A percentile compares a stretch with the other conserved stretches of the same genome.
These are phyloP conservation scores for Hippocampus barbouri DNA, from an alignment of 2,113 vertebrate genomes.

Conservation along the genomic window DNA sequence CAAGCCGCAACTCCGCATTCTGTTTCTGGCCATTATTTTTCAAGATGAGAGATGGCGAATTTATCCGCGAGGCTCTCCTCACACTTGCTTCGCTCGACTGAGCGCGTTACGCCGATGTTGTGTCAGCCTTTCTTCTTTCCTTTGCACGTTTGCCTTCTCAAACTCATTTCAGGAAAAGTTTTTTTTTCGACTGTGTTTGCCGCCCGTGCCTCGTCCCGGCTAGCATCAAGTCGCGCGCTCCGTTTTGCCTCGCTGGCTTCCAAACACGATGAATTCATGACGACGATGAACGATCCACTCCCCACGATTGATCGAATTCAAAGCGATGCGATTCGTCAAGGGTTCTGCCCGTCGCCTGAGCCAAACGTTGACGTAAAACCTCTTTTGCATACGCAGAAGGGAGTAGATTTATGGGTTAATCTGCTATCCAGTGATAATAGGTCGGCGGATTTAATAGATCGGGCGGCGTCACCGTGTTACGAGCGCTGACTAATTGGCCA, in stretches of 20 bases:
- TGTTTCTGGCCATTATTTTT: background rate
- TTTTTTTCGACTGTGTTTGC: background rate
- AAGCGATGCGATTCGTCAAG: too few species aligned
- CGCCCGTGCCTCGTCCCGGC: too few species aligned
- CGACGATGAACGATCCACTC: too few species aligned
- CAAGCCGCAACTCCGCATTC: conserved; percentile 12
- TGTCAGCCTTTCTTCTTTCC: conserved; percentile 9
- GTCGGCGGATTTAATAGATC: background rate
- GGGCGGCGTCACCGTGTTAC: background rate
- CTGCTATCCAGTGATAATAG: background rate
- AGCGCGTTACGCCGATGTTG: background rate
- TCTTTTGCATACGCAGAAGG: background rate
- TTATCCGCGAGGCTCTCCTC: background rate
- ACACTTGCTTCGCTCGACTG: background rate
- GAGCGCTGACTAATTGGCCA: background rate
- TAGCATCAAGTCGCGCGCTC: too few species aligned
- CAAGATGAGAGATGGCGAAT: background rate
- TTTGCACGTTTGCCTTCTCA: background rate
- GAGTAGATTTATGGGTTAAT: background rate
- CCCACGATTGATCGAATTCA: too few species aligned
- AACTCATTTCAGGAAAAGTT: background rate
- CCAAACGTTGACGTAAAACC: background rate
- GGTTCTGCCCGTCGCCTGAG: background rate
- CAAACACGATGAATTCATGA: too few species aligned
- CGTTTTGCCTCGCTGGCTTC: too few species aligned